Conservation (phyloP, 2,113 vertebrate species). For the Melospiza georgiana region DNA sequence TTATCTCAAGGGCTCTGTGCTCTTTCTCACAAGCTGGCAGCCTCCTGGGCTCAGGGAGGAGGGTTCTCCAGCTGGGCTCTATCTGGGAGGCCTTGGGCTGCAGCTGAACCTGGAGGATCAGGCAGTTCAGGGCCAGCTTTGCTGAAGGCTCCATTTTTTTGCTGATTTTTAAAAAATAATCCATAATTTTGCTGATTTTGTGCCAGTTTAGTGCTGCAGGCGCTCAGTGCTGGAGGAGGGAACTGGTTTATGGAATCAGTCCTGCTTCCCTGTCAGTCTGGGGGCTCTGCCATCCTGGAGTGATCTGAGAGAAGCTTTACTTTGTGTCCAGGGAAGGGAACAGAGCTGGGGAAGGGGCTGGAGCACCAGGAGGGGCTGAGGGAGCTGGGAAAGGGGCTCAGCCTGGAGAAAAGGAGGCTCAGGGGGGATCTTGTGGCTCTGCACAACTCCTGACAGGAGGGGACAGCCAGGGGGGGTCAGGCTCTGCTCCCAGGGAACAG, state of each 20-base stretch:
- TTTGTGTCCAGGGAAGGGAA: not conserved
- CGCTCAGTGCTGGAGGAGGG: not conserved
- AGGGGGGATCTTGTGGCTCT: not conserved
- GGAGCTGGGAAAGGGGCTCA: not conserved
- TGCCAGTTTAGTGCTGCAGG: not conserved
- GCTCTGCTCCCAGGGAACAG: not conserved
- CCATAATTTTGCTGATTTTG: not conserved
- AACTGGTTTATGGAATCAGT: not conserved
- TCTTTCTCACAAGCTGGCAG: conserved; percentile 23
- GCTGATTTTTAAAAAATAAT: too few species aligned
- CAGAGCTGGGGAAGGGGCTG: accelerated
- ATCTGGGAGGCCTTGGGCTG: not conserved
- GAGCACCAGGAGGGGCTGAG: accelerated
- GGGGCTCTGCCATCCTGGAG: not conserved
- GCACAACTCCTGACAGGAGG: not conserved
- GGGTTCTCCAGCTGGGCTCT: not conserved
- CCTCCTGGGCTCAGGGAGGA: accelerated
- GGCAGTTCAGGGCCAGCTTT: not conserved
- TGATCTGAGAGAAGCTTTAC: not conserved
- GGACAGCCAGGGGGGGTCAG: accelerated
- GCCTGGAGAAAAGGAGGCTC: not conserved
- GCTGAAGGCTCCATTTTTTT: not conserved
- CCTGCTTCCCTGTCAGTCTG: not conserved
- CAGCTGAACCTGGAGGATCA: not conserved
- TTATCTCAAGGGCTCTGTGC: conserved; percentile 3